Evolutionary conservation across 2,888 invertebrate species (phyloP), one percentile per base, ranked within the genome.

Genomic region (Lydus trimaculatus): DNA sequence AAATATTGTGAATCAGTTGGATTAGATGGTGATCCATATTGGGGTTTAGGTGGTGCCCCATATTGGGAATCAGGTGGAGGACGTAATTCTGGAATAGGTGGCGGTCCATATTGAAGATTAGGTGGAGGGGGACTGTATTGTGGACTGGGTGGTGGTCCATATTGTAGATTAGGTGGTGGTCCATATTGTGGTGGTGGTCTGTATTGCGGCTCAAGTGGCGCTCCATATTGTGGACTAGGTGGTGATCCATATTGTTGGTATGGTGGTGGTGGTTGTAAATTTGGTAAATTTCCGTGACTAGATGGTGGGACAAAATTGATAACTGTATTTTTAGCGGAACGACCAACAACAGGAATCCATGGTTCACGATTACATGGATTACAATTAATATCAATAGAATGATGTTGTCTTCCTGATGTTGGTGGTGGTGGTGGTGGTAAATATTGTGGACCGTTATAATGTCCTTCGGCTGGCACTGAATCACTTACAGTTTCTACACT

Each of bases 311-410:
- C 77, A 69, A 81, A 82, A 60, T 80, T 81, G 52, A 82, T 76
- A 15, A 81, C 69, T 39, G 81, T 81, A 67, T 79, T 79, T 61
- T 78, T 75, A 5, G 79, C 81, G 63, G 72, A 72, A 59, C 70
- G 70, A 15, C 77, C 66, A n/a, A 92, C 90, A 58, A 94, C 90
- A 43, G 95, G 95, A 76, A 93, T 89, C 95, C 95, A 95, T 69
- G 95, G 94, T 78, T 91, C 89, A 82, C 90, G 88, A 82, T 94
- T 94, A 80, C 95, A 95, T 65, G 92, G 90, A 80, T 92, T 91
- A 80, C 95, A 95, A 72, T 89, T 88, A 79, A 88, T 63, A 70
- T 76, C 68, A 71, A 64, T 25, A 6, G 23, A 5, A 4, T 23
- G 23, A 8, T 25, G 15, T 25, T 69, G 76, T 20, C 64, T 68